Evolutionary conservation across 2,888 invertebrate genomes (phyloP).

Genomic region (Cistogaster globosa): DNA sequence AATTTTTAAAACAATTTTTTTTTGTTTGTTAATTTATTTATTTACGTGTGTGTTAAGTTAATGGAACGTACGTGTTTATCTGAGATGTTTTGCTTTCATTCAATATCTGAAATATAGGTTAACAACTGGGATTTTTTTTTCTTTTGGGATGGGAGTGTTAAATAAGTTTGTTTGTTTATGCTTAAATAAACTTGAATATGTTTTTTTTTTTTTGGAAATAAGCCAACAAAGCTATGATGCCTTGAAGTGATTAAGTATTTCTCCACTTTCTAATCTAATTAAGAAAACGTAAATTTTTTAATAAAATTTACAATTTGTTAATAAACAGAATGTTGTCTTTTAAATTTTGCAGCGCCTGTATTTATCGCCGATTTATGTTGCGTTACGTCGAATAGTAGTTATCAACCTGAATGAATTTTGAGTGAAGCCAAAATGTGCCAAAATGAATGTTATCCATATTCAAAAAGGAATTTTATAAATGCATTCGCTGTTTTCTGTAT

Average conservation of each 20-base stretch:
- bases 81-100: slow-evolving; percentile 13
- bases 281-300: background rate
- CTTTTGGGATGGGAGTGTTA: slow-evolving; percentile 50
- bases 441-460: too few relatives aligned
- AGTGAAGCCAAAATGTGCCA: too few relatives aligned
- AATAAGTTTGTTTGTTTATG: slow-evolving; percentile 32
- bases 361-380: too few relatives aligned
- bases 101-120: slow-evolving; percentile 30
- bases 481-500: too few relatives aligned
- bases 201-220: background rate
- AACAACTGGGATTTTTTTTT: slow-evolving; percentile 39
- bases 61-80: slow-evolving; percentile 28
- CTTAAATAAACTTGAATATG: background rate
- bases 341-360: background rate
- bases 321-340: background rate
- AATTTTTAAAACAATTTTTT: too few relatives aligned
- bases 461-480: too few relatives aligned
- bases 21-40: slow-evolving; percentile 33
- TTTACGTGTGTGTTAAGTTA: slow-evolving; percentile 27
- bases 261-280: slow-evolving; percentile 5
- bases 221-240: background rate
- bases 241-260: background rate
- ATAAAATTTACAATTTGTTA: background rate
- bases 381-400: background rate
- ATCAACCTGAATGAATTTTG: too few relatives aligned